A percentile compares a stretch with the other conserved stretches of the same genome.
Conservation (phyloP, 2,888 invertebrate genomes). For the Melinaea menophilus region DNA sequence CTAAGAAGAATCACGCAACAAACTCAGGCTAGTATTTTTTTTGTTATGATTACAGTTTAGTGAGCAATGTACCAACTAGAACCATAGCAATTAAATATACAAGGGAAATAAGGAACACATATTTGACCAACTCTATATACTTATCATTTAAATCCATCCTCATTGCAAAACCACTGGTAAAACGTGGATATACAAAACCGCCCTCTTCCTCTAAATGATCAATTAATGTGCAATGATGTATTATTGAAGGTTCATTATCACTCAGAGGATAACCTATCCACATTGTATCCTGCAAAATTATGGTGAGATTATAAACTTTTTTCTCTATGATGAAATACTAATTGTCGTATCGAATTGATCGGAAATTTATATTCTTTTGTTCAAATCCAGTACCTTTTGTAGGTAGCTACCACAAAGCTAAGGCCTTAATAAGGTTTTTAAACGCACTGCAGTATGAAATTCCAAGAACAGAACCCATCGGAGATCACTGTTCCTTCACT, state of each 20-base stretch:
- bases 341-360: no score
- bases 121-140: constrained; percentile 66
- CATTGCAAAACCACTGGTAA: constrained; percentile 88
- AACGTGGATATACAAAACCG: constrained; percentile 88
- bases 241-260: constrained; percentile 90
- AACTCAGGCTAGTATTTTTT: no score
- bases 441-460: constrained; percentile 81
- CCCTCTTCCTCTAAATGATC: constrained; percentile 80
- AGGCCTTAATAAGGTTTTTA: constrained; percentile 68
- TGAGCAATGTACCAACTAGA: no score
- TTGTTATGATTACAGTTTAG: no score
- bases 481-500: constrained; percentile 59
- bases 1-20: no score
- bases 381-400: constrained; percentile 53
- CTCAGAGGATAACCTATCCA: constrained; percentile 87
- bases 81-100: no score
- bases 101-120: background rate
- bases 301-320: no score
- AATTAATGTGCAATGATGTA: constrained; percentile 91
- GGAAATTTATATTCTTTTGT: no score
- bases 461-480: constrained; percentile 85
- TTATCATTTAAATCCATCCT: constrained; percentile 81
- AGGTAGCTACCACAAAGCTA: constrained; percentile 73
- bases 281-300: constrained; percentile 69
- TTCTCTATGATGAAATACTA: no score